phyloP scores from a whole-genome alignment of 2,113 vertebrate species.

The Paralichthys olivaceus region DNA sequence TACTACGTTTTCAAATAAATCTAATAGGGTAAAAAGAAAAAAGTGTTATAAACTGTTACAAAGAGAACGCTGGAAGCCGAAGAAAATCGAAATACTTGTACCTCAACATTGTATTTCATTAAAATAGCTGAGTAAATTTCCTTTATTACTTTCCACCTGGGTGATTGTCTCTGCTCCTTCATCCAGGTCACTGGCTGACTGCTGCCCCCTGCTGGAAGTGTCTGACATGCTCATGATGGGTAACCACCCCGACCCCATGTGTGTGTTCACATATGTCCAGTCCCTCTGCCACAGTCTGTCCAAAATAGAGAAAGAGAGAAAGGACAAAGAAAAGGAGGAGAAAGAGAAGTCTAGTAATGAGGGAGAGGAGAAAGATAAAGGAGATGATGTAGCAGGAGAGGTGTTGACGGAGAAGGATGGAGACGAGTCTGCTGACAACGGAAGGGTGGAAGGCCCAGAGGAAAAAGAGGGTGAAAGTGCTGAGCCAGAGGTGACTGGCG shows the following conservation, averaged over 20 bases:
- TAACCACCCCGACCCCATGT: conserved; percentile 80
- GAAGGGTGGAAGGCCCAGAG: conserved; percentile 16
- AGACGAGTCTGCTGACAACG: conserved; percentile 13
- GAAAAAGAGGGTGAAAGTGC: conserved; percentile 45
- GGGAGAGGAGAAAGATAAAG: conserved; percentile 33
- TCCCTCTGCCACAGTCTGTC: conserved; percentile 84
- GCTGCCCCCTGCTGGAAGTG: conserved; percentile 83
- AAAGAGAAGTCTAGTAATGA: conserved; percentile 46
- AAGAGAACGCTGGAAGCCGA: background rate
- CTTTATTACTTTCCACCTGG: background rate
- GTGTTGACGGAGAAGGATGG: conserved; percentile 32
- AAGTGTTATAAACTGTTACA: too few relatives aligned
- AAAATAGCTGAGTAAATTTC: background rate
- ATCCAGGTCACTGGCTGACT: conserved; percentile 80
- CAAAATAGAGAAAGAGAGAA: conserved; percentile 85
- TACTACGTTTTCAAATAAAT: too few relatives aligned
- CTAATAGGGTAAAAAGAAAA: too few relatives aligned
- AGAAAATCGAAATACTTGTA: background rate
- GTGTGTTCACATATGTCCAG: conserved; percentile 86
- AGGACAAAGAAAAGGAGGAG: conserved; percentile 70
- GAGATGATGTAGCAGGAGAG: conserved; percentile 47
- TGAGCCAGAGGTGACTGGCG: conserved; percentile 29
- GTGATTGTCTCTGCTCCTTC: background rate
- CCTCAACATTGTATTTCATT: background rate
- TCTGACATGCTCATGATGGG: conserved; percentile 82